Evolutionary conservation across 2,797 vertebrate species (phyloP).

Genomic region (Manis pentadactyla): DNA sequence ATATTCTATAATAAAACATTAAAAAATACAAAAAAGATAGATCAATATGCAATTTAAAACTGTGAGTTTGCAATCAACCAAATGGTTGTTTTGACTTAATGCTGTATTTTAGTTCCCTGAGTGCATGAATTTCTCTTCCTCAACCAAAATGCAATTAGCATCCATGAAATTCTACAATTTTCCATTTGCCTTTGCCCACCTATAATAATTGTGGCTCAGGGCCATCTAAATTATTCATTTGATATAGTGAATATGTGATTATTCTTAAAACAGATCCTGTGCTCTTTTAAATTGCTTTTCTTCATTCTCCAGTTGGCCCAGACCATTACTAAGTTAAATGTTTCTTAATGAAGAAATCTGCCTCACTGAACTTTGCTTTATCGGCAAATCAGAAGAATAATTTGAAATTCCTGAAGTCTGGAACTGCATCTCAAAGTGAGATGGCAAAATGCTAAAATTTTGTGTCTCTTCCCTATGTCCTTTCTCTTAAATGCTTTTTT

Average conservation of each 20-base stretch:
- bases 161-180: conserved; percentile 71
- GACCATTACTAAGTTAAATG: conserved; percentile 61
- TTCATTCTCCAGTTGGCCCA: conserved; percentile 68
- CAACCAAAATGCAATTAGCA: conserved; percentile 61
- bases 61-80: conserved; percentile 8
- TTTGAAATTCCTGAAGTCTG: conserved; percentile 59
- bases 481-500: neutral
- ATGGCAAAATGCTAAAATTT: neutral
- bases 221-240: conserved; percentile 72
- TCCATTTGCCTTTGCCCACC: conserved; percentile 63
- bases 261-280: conserved; percentile 59
- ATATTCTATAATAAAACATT: conserved; percentile 24
- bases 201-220: conserved; percentile 59
- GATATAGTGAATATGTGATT: conserved; percentile 49
- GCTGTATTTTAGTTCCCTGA: conserved; percentile 25
- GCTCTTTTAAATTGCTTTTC: conserved; percentile 67
- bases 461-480: neutral
- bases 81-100: conserved; percentile 47
- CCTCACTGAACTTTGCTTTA: conserved; percentile 67
- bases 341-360: conserved; percentile 72
- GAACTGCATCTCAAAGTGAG: neutral
- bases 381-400: conserved; percentile 51
- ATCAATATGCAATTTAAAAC: conserved; percentile 64
- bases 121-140: conserved; percentile 43
- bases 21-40: conserved; percentile 10